These are phyloP conservation scores for Dasypolia templi DNA, from an alignment of 2,888 invertebrate genomes.

Conservation along the genomic window DNA sequence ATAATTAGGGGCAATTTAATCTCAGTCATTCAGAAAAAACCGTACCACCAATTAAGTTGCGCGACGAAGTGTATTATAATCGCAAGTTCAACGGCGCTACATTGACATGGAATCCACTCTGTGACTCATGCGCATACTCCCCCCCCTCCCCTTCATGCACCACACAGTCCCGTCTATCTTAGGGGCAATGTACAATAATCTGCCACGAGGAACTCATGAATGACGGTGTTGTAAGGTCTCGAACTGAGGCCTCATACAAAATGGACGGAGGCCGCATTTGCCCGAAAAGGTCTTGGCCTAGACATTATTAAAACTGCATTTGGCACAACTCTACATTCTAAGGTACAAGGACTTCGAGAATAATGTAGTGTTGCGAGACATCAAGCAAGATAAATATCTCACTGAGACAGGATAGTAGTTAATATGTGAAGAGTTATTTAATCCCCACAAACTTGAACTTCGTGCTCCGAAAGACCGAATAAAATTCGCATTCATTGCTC, in stretches of 20 bases:
- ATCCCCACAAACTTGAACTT: constrained; percentile 35
- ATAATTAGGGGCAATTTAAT: constrained; percentile 74
- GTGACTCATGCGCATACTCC: constrained; percentile 63
- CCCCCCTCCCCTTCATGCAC: constrained; percentile 27
- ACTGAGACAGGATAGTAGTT: constrained; percentile 34
- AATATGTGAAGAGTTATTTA: constrained; percentile 31
- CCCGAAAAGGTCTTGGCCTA: constrained; percentile 60
- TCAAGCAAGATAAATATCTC: constrained; percentile 45
- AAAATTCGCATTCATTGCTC: constrained; percentile 15
- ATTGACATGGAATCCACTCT: constrained; percentile 64
- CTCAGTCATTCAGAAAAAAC: constrained; percentile 76
- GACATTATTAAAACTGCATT: constrained; percentile 60
- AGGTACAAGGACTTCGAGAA: constrained; percentile 55
- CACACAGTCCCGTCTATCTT: constrained; percentile 54
- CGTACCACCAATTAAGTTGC: constrained; percentile 81
- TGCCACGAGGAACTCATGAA: constrained; percentile 59
- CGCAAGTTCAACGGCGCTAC: constrained; percentile 76
- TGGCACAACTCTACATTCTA: constrained; percentile 56
- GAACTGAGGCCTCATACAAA: constrained; percentile 35
- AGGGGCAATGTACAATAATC: constrained; percentile 65
- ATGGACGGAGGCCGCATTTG: constrained; percentile 38
- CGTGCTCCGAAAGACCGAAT: constrained; percentile 5
- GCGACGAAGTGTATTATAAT: constrained; percentile 78
- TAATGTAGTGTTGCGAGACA: constrained; percentile 48
- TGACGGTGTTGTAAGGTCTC: constrained; percentile 45